Base-by-base conservation (phyloP, 2,888 invertebrate species). In the Carterocephalus palaemon region DNA sequence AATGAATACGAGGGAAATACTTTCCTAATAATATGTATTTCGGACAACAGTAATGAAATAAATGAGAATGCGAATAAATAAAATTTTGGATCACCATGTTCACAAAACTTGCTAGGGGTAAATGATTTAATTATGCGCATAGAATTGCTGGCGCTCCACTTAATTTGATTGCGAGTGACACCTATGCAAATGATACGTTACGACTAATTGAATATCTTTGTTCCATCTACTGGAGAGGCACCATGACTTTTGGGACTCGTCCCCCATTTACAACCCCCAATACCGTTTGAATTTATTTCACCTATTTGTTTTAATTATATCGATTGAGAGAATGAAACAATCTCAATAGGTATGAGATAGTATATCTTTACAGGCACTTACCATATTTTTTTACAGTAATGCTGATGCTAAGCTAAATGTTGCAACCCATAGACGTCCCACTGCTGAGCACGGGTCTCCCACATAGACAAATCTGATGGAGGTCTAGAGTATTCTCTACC, bases 191-290 rank as follows among this genome's bases (percentile, higher is more conserved):
- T 85, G 69, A 76, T 75, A 67, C 71, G 77, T 75, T 64, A 68
- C 70, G 64, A 61, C 65, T 82, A 86, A 85, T 84, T 83, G 84
- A 84, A 83, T 84, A 81, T 79, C 77, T 76, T 73, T 80, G 84
- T 84, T 69, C 66, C 54, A 46, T 60, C 59, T 58, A 53, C 49
- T 58, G 60, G 70, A 70, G 67, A 62, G 52, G 53, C 62, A 64
- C 60, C 52, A 73, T 72, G 72, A 70, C 76, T 75, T 57, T 43
- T 43, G 43, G 43, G 43, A 36, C 6, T 20, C 29, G 8, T 15
- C 22, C 12, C 34, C 42, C 42, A n/a, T 17, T 22, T 16, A 22
- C 31, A 34, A 42, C n/a, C n/a, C n/a, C n/a, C n/a, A 51, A 47
- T 48, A 47, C 48, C 46, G 52, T 52, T 50, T 51, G 40, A 51